Evolutionary conservation across 2,797 vertebrate genomes (phyloP).

Genomic region (Enteromius treurensis): DNA sequence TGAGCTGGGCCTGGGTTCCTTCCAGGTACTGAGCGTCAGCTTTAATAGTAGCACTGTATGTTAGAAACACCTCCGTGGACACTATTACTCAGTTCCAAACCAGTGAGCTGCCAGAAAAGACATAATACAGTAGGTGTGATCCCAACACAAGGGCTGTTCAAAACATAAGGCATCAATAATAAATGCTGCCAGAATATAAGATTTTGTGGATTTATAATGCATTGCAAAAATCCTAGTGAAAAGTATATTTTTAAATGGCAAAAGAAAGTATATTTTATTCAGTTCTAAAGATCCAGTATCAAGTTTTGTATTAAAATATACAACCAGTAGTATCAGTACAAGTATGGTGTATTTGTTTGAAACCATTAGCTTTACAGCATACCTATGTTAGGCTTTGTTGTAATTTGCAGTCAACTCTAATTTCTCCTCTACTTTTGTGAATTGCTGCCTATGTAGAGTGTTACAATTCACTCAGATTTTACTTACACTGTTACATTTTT

Average conservation of each 20-base stretch:
- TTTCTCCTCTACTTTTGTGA: not conserved
- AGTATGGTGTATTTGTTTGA: not conserved
- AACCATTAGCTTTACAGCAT: not conserved
- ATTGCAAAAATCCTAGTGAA: not conserved
- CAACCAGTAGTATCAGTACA: not conserved
- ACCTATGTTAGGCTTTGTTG: not conserved
- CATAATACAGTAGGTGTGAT: not conserved
- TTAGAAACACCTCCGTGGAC: not conserved
- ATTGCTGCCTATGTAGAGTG: not conserved
- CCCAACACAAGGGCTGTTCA: not conserved
- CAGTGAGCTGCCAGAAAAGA: constrained; percentile 5
- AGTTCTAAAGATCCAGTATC: not conserved
- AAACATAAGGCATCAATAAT: not conserved
- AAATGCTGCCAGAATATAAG: not conserved
- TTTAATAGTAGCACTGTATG: not conserved
- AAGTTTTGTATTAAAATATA: not conserved
- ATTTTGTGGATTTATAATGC: not conserved
- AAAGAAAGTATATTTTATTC: constrained; percentile 1
- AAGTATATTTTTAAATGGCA: not conserved
- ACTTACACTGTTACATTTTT: not conserved
- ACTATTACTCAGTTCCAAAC: not conserved
- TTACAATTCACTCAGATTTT: not conserved
- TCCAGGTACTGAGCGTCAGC: constrained; percentile 82
- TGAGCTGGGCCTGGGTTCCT: constrained; percentile 95
- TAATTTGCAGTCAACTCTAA: not conserved